These are phyloP conservation scores for Notospermus geniculatus DNA, from an alignment of 1,140 invertebrate species.

Conservation along the genomic window DNA sequence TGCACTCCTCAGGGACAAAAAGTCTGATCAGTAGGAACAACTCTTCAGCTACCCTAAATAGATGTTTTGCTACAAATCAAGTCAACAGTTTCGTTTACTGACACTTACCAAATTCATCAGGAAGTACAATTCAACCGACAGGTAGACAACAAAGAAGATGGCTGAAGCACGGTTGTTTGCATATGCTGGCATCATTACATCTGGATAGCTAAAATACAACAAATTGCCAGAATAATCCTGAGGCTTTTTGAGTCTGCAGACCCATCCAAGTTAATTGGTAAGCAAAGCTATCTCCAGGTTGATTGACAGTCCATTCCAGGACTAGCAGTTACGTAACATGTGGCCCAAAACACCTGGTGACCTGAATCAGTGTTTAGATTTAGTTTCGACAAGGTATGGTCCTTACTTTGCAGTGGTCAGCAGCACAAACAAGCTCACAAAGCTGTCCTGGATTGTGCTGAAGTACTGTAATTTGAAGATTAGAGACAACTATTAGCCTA, in stretches of 20 bases:
- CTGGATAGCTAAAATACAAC: conserved; percentile 73
- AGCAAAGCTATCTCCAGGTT: too few relatives aligned
- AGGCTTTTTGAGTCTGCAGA: too few relatives aligned
- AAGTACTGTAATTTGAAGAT: conserved; percentile 63
- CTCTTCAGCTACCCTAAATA: too few relatives aligned
- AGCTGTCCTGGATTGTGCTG: conserved; percentile 74
- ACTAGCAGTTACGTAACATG: too few relatives aligned
- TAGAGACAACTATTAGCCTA: too few relatives aligned
- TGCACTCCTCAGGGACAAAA: too few relatives aligned
- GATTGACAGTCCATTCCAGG: too few relatives aligned
- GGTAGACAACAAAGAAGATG: conserved; percentile 84
- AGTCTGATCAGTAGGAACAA: too few relatives aligned
- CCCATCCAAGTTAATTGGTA: too few relatives aligned
- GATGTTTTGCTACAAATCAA: not conserved
- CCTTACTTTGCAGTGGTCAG: conserved; percentile 89
- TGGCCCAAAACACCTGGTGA: too few relatives aligned
- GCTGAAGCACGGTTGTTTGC: conserved; percentile 75
- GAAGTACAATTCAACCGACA: conserved; percentile 81
- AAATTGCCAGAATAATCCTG: conserved; percentile 14
- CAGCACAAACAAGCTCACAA: conserved; percentile 85
- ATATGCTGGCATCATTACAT: conserved; percentile 92
- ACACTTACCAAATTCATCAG: conserved; percentile 81
- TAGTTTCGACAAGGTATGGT: too few relatives aligned
- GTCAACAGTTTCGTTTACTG: not conserved
- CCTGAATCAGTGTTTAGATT: too few relatives aligned